Percentiles rank a stretch among this genome's conserved stretches.
Evolutionary conservation across 1,140 invertebrate species (phyloP).

Genomic region (Drosophila kikkawai): DNA sequence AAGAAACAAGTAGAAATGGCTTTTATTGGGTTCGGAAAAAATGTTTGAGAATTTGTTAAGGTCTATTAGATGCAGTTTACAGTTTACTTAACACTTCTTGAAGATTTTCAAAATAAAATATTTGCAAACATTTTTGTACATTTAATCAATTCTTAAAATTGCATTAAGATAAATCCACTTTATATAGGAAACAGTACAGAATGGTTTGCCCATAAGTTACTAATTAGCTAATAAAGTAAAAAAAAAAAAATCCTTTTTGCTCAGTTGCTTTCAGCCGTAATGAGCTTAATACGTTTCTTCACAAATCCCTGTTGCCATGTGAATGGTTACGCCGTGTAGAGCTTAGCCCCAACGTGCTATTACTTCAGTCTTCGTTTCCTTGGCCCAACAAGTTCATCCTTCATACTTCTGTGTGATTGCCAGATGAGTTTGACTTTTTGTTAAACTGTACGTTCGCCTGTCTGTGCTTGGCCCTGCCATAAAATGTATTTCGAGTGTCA

Average conservation of each 20-base stretch:
- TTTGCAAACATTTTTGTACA: background rate
- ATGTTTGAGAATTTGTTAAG: background rate
- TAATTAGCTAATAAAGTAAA: background rate
- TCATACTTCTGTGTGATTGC: slow-evolving; percentile 37
- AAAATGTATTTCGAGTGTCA: slow-evolving; percentile 77
- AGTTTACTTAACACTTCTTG: background rate
- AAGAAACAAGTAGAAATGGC: background rate
- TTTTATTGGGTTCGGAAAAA: background rate
- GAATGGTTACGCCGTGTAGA: slow-evolving; percentile 23
- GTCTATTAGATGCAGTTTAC: background rate
- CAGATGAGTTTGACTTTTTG: slow-evolving; percentile 62
- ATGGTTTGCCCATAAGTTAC: background rate
- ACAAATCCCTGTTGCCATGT: slow-evolving; percentile 25
- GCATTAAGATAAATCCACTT: background rate
- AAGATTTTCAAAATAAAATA: background rate
- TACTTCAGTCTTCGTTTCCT: slow-evolving; percentile 4
- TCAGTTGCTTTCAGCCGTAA: background rate
- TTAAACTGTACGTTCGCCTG: slow-evolving; percentile 60
- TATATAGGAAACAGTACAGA: background rate
- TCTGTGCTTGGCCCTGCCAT: slow-evolving; percentile 43
- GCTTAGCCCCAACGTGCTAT: background rate
- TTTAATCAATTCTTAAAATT: too few relatives aligned
- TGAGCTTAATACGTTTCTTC: slow-evolving; percentile 12
- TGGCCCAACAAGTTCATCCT: background rate
- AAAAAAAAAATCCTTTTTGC: background rate